Conservation (phyloP, 2,113 vertebrate species). For the Struthio camelus region DNA sequence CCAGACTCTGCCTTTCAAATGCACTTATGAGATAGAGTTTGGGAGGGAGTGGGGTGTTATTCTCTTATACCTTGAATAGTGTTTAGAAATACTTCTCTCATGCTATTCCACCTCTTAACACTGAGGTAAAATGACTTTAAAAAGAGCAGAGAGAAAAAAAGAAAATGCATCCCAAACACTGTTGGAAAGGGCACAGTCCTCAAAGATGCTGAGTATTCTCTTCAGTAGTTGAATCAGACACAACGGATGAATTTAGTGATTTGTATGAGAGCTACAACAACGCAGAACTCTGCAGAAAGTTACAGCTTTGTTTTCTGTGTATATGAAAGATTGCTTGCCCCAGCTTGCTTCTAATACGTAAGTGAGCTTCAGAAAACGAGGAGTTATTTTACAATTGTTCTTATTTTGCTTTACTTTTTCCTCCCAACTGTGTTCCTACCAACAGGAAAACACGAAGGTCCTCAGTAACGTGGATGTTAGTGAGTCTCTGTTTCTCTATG, state of each 20-base stretch:
- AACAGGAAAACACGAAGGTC: constrained; percentile 62
- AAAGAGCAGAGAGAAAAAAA: not conserved
- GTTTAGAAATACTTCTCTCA: not conserved
- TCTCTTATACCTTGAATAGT: not conserved
- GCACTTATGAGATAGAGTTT: not conserved
- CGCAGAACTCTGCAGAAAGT: not conserved
- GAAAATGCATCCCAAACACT: not conserved
- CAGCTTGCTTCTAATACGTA: not conserved
- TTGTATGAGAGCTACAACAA: not conserved
- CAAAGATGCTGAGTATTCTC: not conserved
- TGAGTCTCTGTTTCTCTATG: constrained; percentile 74
- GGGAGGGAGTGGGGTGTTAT: not conserved
- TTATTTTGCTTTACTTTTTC: not conserved
- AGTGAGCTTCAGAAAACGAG: not conserved
- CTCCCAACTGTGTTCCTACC: not conserved
- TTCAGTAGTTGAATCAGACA: not conserved
- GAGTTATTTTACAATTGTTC: not conserved
- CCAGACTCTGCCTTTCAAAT: not conserved
- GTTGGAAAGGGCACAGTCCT: not conserved
- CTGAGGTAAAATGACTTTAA: not conserved
- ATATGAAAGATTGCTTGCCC: not conserved
- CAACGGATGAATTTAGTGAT: not conserved
- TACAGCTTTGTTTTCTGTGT: not conserved
- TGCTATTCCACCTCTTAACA: not conserved
- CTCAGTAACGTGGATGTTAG: constrained; percentile 60